Evolutionary conservation across 30 jellyfish, hydroid and myxozoan species (phyloP).

Genomic region (Rhopilema esculentum): DNA sequence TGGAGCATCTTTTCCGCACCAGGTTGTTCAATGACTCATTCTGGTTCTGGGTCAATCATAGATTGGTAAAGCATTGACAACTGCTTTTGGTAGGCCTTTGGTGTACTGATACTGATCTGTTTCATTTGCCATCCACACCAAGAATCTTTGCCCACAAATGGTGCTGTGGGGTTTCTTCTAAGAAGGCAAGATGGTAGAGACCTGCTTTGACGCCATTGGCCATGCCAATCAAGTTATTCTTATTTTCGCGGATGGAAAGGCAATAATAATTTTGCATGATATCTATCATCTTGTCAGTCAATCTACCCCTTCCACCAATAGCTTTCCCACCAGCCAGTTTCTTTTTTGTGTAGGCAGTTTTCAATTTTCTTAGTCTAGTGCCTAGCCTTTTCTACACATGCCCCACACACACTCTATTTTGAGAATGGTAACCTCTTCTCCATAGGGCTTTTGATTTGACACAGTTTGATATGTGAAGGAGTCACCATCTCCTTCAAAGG

Average conservation of each 20-base stretch:
- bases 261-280: not conserved
- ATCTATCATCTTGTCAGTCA: too few relatives aligned
- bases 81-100: conserved; percentile 53
- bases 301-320: conserved; percentile 2
- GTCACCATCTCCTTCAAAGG: conserved; percentile 60
- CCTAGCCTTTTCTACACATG: conserved; percentile 49
- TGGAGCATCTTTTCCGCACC: too few relatives aligned
- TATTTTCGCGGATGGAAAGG: conserved; percentile 1
- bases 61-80: conserved; percentile 29
- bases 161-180: not conserved
- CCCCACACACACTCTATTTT: conserved; percentile 51
- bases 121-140: conserved; percentile 17
- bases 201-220: too few relatives aligned
- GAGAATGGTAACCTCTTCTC: conserved; percentile 14
- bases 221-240: not conserved
- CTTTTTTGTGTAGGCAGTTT: not conserved
- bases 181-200: not conserved
- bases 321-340: not conserved
- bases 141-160: not conserved
- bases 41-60: conserved; percentile 38
- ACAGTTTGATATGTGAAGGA: conserved; percentile 32
- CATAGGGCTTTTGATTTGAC: conserved; percentile 44
- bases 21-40: conserved; percentile 25
- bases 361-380: conserved; percentile 26
- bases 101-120: conserved; percentile 22